These are phyloP conservation scores for Papilio gigon DNA, from an alignment of 2,888 invertebrate species.

Conservation along the genomic window DNA sequence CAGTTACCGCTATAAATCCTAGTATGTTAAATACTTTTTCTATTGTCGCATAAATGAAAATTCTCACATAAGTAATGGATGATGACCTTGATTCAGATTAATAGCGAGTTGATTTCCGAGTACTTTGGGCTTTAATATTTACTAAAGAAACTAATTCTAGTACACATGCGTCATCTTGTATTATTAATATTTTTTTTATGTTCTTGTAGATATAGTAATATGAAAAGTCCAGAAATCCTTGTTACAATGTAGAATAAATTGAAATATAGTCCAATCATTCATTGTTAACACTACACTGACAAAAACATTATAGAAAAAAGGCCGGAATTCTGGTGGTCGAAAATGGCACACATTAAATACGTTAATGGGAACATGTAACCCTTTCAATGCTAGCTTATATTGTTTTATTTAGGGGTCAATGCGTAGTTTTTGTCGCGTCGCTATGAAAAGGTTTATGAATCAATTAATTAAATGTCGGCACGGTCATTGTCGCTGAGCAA, in stretches of 20 bases:
- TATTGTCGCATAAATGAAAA: background rate
- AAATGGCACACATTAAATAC: conserved; percentile 68
- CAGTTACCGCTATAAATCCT: background rate
- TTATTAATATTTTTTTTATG: no score
- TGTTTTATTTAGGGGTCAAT: conserved; percentile 80
- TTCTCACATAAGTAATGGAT: background rate
- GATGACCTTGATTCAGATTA: no score
- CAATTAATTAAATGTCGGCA: conserved; percentile 81
- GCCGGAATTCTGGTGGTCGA: conserved; percentile 73
- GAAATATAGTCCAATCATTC: no score
- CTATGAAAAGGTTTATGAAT: conserved; percentile 79
- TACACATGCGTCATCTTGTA: no score
- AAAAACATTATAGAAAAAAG: conserved; percentile 64
- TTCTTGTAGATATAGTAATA: no score
- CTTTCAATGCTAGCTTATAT: conserved; percentile 72
- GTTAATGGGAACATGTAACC: conserved; percentile 77
- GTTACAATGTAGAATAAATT: no score
- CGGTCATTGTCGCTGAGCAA: conserved; percentile 79
- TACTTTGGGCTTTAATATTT: no score
- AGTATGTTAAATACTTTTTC: background rate
- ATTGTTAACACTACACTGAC: background rate
- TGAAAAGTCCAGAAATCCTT: no score
- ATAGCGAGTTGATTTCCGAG: no score
- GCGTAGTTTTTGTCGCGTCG: conserved; percentile 69
- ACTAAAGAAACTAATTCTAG: no score